Evolutionary conservation across 2,888 invertebrate species (phyloP), one percentile per base, ranked within the genome.

Genomic region (Hirtodrosophila trivittata): DNA sequence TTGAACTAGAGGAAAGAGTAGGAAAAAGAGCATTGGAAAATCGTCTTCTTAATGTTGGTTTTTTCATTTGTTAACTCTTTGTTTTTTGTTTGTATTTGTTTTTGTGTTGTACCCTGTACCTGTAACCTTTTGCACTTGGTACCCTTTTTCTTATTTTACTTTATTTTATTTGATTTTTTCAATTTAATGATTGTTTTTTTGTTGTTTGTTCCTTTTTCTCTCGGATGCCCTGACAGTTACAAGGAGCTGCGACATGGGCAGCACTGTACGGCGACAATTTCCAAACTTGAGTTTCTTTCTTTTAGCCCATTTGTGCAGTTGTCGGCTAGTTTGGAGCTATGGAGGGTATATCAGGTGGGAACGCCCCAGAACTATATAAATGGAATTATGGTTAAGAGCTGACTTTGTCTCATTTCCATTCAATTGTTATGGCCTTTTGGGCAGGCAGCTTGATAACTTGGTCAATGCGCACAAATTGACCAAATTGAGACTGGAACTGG

Each of bases 71-170:
- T 10, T 13, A 21, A 42, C 28, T 12, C 37, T 57, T 66, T 55
- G 55, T 77, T 83, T 72, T 81, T 84, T 62, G 72, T 76, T 60
- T 67, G 59, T 39, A 66, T 71, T 63, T 62, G 25, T 38, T 47
- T 58, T 28, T 65, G 25, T 33, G 30, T 28, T 65, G 25, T 33
- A 37, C 55, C 65, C 77, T 72, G 80, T 87, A 86, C 88, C 89
- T 88, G 87, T 87, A 88, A 87, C 87, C 87, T 87, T 88, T 87
- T 88, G 88, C 86, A 87, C 89, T 87, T 88, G 88, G 89, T 86
- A 87, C 81, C 86, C 87, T 87, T 86, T 86, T 66, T 21, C 75
- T 42, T 69, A 55, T 52, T 70, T 74, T 51, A 18, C 47, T 60
- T 38, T 43, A 32, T 10, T 47, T 26, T 25, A 13, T 55, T 66